Base-by-base conservation (phyloP, 2,888 invertebrate species). In the Tryphoninae sp. region DNA sequence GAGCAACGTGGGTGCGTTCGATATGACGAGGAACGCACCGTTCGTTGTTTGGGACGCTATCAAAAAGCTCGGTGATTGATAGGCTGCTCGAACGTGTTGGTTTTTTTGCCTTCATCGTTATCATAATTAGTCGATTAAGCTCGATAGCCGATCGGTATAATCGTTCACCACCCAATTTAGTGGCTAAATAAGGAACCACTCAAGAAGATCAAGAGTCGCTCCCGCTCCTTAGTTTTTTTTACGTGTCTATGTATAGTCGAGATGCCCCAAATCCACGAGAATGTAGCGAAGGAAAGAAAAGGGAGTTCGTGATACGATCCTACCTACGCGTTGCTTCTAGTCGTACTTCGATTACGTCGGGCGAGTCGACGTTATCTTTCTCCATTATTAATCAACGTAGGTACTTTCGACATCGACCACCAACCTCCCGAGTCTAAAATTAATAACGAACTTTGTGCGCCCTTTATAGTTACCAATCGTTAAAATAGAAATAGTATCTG, bases 71-170 rank as follows among this genome's bases (percentile, higher is more conserved):
- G 86, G 89, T 91, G 91, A 91, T 91, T 90, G 90, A 91, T 91
- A 88, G 89, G 85, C 81, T 9, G 59, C 55, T 65, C 65, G 67
- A 53, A 7, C 33, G 33, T 33, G 6, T 33, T 6, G 4, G 4
- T 33, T 33, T 3, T 23, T 71, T 59, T 23, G n/a, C 78, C 58
- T 77, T 80, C 81, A 91, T 91, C 91, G 89, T 91, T 89, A 91
- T 87, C 90, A 89, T 90, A 90, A 91, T 91, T 91, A 87, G 88
- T 86, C 87, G 87, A 89, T 88, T 87, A 88, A 86, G 86, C 80
- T 81, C 80, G 71, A 82, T 88, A 89, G 88, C 88, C 87, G 86
- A 82, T 83, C 86, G 74, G 85, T 87, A 22, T 8, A 88, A 89
- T 88, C 86, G 87, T 87, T 87, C 85, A 82, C 84, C 59, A 26